Evolutionary conservation across 2,888 invertebrate genomes (phyloP).

Genomic region (Blera fallax): DNA sequence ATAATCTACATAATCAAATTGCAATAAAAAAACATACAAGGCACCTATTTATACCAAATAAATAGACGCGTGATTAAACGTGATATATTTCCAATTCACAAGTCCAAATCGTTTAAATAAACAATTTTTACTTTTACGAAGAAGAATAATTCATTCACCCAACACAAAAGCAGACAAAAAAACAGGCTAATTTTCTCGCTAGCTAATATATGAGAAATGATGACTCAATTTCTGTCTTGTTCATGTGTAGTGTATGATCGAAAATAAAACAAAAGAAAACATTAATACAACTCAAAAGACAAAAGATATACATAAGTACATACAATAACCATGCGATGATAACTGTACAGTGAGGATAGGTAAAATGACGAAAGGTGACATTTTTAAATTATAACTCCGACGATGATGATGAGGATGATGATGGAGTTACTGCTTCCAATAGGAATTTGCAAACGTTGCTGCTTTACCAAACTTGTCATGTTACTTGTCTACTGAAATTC

Average conservation of each 20-base stretch:
- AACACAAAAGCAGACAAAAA: not conserved
- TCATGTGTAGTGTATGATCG: constrained; percentile 7
- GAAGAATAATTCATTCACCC: constrained; percentile 5
- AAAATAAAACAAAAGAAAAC: constrained; percentile 7
- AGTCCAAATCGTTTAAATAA: constrained; percentile 7
- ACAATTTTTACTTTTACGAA: not conserved
- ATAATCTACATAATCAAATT: too few relatives aligned
- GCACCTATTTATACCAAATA: not conserved
- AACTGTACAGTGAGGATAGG: not conserved
- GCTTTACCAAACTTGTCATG: constrained; percentile 25
- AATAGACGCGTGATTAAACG: not conserved
- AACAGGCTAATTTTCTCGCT: not conserved
- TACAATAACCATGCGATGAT: not conserved
- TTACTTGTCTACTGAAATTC: constrained; percentile 28
- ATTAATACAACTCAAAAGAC: not conserved
- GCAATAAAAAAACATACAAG: too few relatives aligned
- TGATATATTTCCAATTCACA: not conserved
- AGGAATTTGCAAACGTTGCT: constrained; percentile 21
- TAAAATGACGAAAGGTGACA: constrained; percentile 33
- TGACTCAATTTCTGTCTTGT: constrained; percentile 20
- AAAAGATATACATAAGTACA: too few relatives aligned
- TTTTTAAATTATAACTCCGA: constrained; percentile 28
- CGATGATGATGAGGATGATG: too few relatives aligned
- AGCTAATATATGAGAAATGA: not conserved
- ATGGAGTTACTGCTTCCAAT: not conserved